These are phyloP conservation scores for Drosophila repleta DNA, from an alignment of 1,140 invertebrate genomes.

Conservation along the genomic window DNA sequence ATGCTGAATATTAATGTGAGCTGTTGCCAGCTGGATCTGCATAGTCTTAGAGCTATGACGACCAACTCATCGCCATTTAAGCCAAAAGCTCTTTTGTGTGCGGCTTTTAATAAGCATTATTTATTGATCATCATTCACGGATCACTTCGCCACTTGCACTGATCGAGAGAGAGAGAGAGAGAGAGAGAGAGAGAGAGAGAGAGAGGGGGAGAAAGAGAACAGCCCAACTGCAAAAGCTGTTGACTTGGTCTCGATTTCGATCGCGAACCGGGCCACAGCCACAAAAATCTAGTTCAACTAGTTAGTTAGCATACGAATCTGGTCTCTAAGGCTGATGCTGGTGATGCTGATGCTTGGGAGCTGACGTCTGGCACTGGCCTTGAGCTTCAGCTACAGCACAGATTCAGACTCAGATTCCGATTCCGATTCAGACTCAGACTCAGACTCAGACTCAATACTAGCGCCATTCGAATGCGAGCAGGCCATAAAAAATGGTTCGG, in stretches of 20 bases:
- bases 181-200: neutral
- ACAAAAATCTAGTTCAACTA: slow-evolving; percentile 72
- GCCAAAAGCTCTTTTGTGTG: too few species aligned
- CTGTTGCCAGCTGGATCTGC: too few species aligned
- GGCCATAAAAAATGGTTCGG: slow-evolving; percentile 70
- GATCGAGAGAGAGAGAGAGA: neutral
- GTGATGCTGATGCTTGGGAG: neutral
- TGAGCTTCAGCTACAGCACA: slow-evolving; percentile 43
- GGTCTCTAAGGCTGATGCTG: slow-evolving; percentile 47
- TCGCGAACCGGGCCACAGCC: slow-evolving; percentile 33
- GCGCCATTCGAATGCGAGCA: slow-evolving; percentile 33
- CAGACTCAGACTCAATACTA: neutral
- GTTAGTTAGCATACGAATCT: slow-evolving; percentile 69
- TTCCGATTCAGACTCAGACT: slow-evolving; percentile 7
- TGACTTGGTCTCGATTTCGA: slow-evolving; percentile 12
- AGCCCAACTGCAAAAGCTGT: neutral
- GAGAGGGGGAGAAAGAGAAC: neutral
- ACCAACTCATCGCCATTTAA: too few species aligned
- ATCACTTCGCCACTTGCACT: slow-evolving; percentile 9
- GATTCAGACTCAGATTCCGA: slow-evolving; percentile 16
- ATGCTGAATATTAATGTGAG: too few species aligned
- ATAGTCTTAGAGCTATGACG: too few species aligned
- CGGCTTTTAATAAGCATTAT: neutral
- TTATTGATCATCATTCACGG: neutral
- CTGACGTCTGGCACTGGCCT: slow-evolving; percentile 44